A percentile compares a stretch with the other conserved stretches of the same genome.
Evolutionary conservation across 2,113 vertebrate genomes (phyloP).

Genomic region (Nerophis ophidion): DNA sequence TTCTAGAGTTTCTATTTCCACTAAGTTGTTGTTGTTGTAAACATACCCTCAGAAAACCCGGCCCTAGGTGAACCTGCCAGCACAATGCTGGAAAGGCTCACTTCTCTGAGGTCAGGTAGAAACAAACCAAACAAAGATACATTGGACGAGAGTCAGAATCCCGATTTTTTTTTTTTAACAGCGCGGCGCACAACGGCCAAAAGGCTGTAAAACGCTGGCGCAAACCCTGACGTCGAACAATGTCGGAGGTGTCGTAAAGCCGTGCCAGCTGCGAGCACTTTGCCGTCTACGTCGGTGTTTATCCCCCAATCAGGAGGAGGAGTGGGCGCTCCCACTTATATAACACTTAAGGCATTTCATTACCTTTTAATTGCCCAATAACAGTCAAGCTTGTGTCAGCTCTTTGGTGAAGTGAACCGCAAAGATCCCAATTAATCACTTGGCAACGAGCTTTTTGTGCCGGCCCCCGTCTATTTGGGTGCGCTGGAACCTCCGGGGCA

Average conservation of each 20-base stretch:
- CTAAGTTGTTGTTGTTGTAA: too few species aligned
- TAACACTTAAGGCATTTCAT: constrained; percentile 50
- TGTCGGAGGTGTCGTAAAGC: constrained; percentile 39
- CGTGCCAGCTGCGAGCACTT: constrained; percentile 44
- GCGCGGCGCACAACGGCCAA: constrained; percentile 20
- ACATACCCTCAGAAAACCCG: too few species aligned
- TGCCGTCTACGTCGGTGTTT: constrained; percentile 31
- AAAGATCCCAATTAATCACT: constrained; percentile 54
- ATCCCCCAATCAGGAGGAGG: constrained; percentile 39
- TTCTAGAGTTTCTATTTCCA: too few species aligned
- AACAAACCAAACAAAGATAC: constrained; percentile 16
- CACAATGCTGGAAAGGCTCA: background rate
- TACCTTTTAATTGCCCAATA: constrained; percentile 60
- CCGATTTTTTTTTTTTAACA: constrained; percentile 18
- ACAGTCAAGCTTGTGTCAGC: constrained; percentile 58
- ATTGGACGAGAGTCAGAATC: constrained; percentile 30
- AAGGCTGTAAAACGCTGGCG: constrained; percentile 16
- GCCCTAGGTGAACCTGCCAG: background rate
- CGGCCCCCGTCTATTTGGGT: constrained; percentile 32
- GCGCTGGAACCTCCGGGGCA: constrained; percentile 47
- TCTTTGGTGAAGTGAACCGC: constrained; percentile 58
- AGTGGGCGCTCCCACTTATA: constrained; percentile 35
- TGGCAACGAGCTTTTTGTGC: constrained; percentile 59
- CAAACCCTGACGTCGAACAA: constrained; percentile 29
- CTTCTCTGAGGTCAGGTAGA: background rate